Base-by-base conservation (phyloP, 2,888 invertebrate species). In the Empis stercorea region DNA sequence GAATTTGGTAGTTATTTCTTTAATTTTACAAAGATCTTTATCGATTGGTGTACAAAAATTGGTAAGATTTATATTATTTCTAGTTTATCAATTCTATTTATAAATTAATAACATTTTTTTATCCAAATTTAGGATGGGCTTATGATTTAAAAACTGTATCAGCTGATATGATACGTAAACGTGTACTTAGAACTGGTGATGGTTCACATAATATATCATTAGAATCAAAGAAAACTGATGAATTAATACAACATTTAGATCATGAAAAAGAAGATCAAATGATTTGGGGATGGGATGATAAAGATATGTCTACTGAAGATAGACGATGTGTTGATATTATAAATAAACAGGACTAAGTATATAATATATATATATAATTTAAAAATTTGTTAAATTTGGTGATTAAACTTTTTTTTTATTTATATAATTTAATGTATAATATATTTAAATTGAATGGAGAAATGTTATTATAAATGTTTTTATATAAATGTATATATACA, bases 71-170 rank as follows among this genome's bases (percentile, higher is more conserved):
- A n/a, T 10, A 27, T 14, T 20, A 39, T 20, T 3, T 37, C 14
- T 15, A 15, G 15, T 37, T 14, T 36, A 6, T 37, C 10, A 14
- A n/a, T n/a, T n/a, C n/a, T n/a, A 32, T 13, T 32, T 6, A 32
- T 32, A 13, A 3, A 13, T 32, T 5, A 10, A 32, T 32, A 32
- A 32, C 3, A 32, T 32, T 13, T 6, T 6, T 6, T 32, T 32
- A 13, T 4, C 3, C 20, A 20, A 20, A 20, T 43, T 11, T 79
- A 66, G 92, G 92, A 36, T 78, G 80, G 74, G 91, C 87, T 0
- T 89, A 88, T 63, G 88, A 92, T 61, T 66, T 88, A 57, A 91
- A 88, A 68, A 85, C 81, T 2, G 87, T 87, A 3, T 76, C 82
- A 4, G 63, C 71, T 7, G 79, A 82, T 4, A 78, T 85, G 74